Conservation (phyloP, 1,140 invertebrate genomes). For the Frieseomelitta varia region DNA sequence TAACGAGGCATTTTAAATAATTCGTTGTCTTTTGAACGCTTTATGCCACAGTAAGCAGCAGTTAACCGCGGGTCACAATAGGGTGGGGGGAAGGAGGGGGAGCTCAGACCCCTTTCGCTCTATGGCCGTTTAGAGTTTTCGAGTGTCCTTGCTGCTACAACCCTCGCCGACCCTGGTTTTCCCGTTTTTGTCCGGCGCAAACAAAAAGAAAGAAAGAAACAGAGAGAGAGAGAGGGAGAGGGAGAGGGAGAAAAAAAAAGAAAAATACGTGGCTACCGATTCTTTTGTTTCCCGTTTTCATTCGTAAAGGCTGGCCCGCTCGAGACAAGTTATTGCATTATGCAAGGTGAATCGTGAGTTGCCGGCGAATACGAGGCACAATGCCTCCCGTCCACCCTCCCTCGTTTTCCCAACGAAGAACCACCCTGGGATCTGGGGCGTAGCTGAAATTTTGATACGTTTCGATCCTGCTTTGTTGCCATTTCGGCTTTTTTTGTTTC, state of each 20-base stretch:
- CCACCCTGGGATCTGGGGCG: conserved; percentile 5
- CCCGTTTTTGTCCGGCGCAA: not conserved
- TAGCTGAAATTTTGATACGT: conserved; percentile 41
- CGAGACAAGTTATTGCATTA: conserved; percentile 49
- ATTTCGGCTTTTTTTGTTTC: not conserved
- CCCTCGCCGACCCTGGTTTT: not conserved
- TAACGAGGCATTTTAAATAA: conserved; percentile 68
- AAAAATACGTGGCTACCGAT: conserved; percentile 45
- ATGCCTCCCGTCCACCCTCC: not conserved
- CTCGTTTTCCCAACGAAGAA: not conserved
- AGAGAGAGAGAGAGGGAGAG: too few species aligned
- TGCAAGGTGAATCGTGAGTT: conserved; percentile 38
- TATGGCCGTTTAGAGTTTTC: conserved; percentile 31
- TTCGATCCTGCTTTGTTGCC: conserved; percentile 16
- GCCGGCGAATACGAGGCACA: not conserved
- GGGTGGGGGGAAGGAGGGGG: too few species aligned
- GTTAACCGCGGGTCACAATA: conserved; percentile 62
- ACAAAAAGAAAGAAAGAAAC: conserved; percentile 11
- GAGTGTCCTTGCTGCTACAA: conserved; percentile 19
- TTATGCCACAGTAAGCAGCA: conserved; percentile 63
- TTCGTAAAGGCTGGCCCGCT: conserved; percentile 12
- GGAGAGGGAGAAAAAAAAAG: not conserved
- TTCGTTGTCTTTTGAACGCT: conserved; percentile 61
- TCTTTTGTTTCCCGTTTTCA: conserved; percentile 42
- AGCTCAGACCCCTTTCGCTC: conserved; percentile 27